A percentile compares a stretch with the other conserved stretches of the same genome.
Conservation (phyloP, 2,113 vertebrate species). For the Leptosomus discolor region DNA sequence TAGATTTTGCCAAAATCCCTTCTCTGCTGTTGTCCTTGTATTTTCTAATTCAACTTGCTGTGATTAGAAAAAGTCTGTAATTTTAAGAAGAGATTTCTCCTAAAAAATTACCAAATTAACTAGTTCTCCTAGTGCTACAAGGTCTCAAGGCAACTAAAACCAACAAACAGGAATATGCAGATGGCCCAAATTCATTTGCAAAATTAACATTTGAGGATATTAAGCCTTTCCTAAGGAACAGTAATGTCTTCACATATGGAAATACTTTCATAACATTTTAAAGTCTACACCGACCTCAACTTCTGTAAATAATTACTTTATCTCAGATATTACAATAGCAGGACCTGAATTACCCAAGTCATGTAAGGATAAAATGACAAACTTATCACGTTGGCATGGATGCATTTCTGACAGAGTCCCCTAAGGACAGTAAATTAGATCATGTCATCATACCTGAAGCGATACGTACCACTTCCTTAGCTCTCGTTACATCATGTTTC, state of each 20-base stretch:
- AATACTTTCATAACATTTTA: neutral
- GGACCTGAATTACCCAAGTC: neutral
- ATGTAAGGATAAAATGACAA: neutral
- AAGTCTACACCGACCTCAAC: neutral
- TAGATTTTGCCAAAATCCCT: neutral
- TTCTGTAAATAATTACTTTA: neutral
- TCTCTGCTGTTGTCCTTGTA: neutral
- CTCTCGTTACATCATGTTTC: neutral
- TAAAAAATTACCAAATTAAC: neutral
- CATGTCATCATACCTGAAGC: neutral
- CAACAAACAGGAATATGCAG: neutral
- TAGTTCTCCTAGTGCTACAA: neutral
- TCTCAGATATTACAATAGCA: neutral
- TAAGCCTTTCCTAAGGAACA: neutral
- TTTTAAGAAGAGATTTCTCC: neutral
- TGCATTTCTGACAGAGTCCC: neutral
- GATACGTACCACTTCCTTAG: neutral
- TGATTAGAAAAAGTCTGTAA: neutral
- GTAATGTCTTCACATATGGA: neutral
- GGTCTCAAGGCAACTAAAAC: neutral
- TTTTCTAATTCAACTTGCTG: neutral
- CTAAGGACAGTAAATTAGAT: neutral
- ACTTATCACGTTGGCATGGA: neutral
- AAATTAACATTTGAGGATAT: neutral
- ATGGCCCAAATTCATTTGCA: neutral